Base-by-base conservation (phyloP, 2,113 vertebrate species). In the Sylvia atricapilla region DNA sequence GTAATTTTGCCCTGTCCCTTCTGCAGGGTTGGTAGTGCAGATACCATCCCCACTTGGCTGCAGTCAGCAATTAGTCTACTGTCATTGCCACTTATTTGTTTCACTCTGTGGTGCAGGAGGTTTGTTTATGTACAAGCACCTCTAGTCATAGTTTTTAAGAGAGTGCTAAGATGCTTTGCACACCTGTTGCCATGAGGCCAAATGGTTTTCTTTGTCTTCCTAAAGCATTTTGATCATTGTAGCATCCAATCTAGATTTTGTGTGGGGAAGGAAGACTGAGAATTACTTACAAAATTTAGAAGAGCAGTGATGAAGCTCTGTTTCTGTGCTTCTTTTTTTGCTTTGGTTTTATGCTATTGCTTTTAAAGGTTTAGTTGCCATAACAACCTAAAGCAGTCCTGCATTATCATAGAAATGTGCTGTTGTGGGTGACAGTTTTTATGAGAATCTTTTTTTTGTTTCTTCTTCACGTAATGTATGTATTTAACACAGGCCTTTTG, bases 341-440 rank as follows among this genome's bases (percentile, higher is more conserved):
- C 75, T 90, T 95, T 89, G 68, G n/a, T 82, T 84, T 96, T 93
- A 89, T 93, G 55, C 87, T 93, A 74, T 88, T 96, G 81, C 95
- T 93, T 96, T 96, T 94, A 95, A 96, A 96, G 79, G 58, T 81
- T 94, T 91, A 81, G 96, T 97, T 97, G 56, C 89, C 89, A 96
- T 96, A 96, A 90, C 94, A 95, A 97, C 96, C 22, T 23, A 83
- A 92, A 94, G 83, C 84, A 94, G 85, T 86, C 63, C 75, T 92
- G 53, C 74, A 96, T 97, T 96, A 94, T 95, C 87, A 94, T 97
- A 94, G 97, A 96, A 97, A 96, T 92, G 0, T 85, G 73, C 75
- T 96, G 86, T 96, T 94, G 83, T 84, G 76, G 83, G 84, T 95
- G 93, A 93, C 76, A 95, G 66, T 82, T 90, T 87, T 84, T 92